phyloP scores from a whole-genome alignment of 2,113 vertebrate species.

The Phoenicopterus ruber region DNA sequence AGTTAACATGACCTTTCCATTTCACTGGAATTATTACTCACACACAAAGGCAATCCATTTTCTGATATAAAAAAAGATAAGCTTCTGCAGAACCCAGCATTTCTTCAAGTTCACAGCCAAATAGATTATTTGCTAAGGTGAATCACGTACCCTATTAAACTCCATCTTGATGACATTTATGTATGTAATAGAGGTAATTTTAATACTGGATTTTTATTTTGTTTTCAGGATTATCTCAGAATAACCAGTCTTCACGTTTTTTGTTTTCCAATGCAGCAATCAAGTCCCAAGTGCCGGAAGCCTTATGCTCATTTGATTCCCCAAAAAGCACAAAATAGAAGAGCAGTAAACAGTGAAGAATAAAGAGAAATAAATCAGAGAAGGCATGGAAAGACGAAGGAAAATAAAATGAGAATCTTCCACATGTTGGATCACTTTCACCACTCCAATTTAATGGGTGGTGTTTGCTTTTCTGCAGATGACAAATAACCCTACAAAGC shows the following conservation, averaged over 20 bases:
- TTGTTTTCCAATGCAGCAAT: not conserved
- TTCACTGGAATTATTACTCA: slow-evolving; percentile 25
- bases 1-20: not conserved
- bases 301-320: not conserved
- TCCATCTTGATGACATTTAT: not conserved
- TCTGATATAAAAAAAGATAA: not conserved
- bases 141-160: fast-evolving
- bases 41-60: not conserved
- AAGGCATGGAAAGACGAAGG: not conserved
- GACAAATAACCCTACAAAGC: not conserved
- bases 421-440: not conserved
- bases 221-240: not conserved
- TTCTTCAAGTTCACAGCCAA: not conserved
- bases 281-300: not conserved
- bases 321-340: not conserved
- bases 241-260: not conserved
- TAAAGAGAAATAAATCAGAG: not conserved
- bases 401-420: not conserved
- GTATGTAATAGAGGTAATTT: fast-evolving
- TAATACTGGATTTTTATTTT: not conserved
- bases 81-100: not conserved
- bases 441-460: too few species aligned
- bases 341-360: not conserved
- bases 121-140: not conserved
- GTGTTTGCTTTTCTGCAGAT: not conserved